Conservation (phyloP, 2,797 vertebrate species). For the Coilia nasus region DNA sequence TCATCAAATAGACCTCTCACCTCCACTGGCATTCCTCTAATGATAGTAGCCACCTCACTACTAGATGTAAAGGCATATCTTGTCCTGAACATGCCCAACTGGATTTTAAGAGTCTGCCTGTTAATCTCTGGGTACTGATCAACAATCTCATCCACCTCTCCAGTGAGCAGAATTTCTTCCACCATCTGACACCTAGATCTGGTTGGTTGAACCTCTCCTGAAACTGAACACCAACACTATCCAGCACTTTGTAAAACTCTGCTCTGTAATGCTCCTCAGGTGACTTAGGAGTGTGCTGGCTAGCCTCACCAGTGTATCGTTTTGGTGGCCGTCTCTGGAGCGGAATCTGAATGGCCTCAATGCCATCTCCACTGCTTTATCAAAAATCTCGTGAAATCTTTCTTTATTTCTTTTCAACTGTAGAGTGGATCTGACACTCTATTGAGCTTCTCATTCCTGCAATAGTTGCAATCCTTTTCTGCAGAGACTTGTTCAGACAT, state of each 20-base stretch:
- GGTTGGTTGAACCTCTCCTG: constrained; percentile 41
- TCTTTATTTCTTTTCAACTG: constrained; percentile 33
- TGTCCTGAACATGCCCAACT: constrained; percentile 27
- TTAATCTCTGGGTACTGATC: constrained; percentile 38
- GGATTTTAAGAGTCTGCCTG: constrained; percentile 29
- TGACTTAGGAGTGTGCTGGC: no score
- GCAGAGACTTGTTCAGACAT: constrained; percentile 39
- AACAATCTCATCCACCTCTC: constrained; percentile 36
- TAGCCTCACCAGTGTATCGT: not conserved
- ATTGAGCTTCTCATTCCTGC: constrained; percentile 31
- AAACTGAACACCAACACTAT: constrained; percentile 41
- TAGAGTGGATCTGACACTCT: constrained; percentile 7
- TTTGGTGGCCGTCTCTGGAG: not conserved
- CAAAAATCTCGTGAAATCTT: no score
- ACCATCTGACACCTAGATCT: constrained; percentile 33
- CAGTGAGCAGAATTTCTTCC: constrained; percentile 33
- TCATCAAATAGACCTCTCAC: constrained; percentile 22
- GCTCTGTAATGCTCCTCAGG: no score
- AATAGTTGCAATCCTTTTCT: constrained; percentile 31
- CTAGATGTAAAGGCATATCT: constrained; percentile 26
- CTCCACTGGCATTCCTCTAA: not conserved
- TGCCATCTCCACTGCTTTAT: no score
- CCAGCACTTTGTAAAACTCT: constrained; percentile 32
- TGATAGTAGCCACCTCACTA: not conserved
- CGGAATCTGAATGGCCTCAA: constrained; percentile 29